phyloP scores from a whole-genome alignment of 2,113 vertebrate genomes.

The Pseudopodoces humilis region DNA sequence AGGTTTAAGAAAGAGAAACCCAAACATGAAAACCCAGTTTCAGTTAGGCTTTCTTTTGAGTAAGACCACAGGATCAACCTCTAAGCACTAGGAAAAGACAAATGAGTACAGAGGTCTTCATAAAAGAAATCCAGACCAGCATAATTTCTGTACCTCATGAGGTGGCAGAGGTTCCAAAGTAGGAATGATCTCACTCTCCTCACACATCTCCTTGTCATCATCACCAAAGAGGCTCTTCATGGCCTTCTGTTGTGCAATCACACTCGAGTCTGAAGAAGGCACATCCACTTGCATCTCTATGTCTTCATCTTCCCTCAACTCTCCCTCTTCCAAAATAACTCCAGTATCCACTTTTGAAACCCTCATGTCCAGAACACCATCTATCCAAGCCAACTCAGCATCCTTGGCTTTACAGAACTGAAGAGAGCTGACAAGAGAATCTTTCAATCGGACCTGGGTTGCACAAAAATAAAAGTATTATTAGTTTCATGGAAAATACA shows the following conservation, averaged over 20 bases:
- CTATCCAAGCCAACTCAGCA: slow-evolving; percentile 96
- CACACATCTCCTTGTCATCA: slow-evolving; percentile 88
- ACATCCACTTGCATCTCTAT: slow-evolving; percentile 84
- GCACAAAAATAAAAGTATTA: neutral
- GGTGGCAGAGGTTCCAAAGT: slow-evolving; percentile 91
- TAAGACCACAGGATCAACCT: neutral
- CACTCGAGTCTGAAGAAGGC: slow-evolving; percentile 77
- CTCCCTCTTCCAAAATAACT: slow-evolving; percentile 92
- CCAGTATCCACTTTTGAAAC: slow-evolving; percentile 97
- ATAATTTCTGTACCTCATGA: slow-evolving; percentile 79
- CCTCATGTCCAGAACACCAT: slow-evolving; percentile 96
- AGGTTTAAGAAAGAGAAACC: neutral
- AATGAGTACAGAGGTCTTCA: neutral
- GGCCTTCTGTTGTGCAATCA: slow-evolving; percentile 87
- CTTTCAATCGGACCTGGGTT: slow-evolving; percentile 92
- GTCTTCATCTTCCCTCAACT: slow-evolving; percentile 86
- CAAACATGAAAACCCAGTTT: neutral
- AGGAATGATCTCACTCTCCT: slow-evolving; percentile 95
- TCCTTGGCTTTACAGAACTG: slow-evolving; percentile 98
- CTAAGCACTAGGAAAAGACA: neutral
- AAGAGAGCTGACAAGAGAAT: slow-evolving; percentile 96
- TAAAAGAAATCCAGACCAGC: neutral
- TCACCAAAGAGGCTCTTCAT: slow-evolving; percentile 95
- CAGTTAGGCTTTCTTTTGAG: neutral
- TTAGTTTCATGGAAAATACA: neutral